Conservation (phyloP, 2,113 vertebrate genomes). For the Choloepus hoffmanni region DNA sequence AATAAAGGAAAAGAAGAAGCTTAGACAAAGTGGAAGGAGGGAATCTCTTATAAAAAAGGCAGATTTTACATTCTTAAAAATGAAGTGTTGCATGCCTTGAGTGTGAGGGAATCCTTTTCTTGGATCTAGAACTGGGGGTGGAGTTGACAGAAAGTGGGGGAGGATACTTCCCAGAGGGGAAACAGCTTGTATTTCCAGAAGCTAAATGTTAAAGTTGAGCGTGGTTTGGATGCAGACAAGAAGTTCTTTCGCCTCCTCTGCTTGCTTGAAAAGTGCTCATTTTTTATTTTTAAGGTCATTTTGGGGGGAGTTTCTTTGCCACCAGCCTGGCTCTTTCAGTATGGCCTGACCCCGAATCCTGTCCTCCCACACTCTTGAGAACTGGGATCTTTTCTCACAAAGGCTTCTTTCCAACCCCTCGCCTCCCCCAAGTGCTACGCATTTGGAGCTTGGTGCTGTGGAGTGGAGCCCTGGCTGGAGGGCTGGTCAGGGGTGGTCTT, state of each 20-base stretch:
- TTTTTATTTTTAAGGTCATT: constrained; percentile 74
- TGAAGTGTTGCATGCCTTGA: background rate
- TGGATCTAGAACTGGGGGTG: background rate
- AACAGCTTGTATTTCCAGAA: constrained; percentile 24
- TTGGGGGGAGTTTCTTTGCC: constrained; percentile 16
- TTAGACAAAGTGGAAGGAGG: background rate
- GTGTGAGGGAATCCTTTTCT: background rate
- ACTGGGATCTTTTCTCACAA: constrained; percentile 68
- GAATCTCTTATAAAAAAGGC: background rate
- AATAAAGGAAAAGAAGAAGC: background rate
- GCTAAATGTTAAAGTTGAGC: constrained; percentile 77
- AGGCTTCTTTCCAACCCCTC: constrained; percentile 68
- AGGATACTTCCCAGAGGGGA: background rate
- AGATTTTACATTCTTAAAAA: background rate
- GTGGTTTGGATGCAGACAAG: constrained; percentile 53
- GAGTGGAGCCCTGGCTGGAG: constrained; percentile 17
- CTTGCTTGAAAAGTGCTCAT: constrained; percentile 43
- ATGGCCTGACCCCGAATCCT: constrained; percentile 71
- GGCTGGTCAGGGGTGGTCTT: background rate
- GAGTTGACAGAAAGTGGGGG: background rate
- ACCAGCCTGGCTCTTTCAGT: constrained; percentile 57
- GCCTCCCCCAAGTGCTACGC: background rate
- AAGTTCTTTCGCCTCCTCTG: constrained; percentile 59
- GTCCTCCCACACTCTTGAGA: constrained; percentile 71
- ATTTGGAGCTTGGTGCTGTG: constrained; percentile 31